A percentile compares a stretch with the other conserved stretches of the same genome.
Evolutionary conservation across 2,797 vertebrate genomes (phyloP).

Genomic region (Adrianichthys oophorus): DNA sequence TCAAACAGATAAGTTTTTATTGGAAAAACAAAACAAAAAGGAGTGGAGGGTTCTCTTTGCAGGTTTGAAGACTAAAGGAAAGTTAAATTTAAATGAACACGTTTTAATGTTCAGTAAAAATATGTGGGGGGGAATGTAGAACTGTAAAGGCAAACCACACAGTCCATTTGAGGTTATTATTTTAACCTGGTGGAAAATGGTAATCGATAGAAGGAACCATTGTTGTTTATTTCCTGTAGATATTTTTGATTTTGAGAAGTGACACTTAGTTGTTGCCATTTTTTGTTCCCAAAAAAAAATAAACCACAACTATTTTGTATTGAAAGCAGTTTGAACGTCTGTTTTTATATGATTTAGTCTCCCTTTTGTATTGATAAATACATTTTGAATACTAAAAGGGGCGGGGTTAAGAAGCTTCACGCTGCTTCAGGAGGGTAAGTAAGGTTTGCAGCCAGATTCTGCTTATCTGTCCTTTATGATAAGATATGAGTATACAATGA

Average conservation of each 20-base stretch:
- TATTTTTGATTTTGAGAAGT: slow-evolving; percentile 70
- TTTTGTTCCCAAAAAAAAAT: slow-evolving; percentile 77
- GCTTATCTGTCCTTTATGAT: no score
- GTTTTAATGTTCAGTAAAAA: slow-evolving; percentile 78
- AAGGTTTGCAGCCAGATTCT: no score
- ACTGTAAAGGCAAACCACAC: slow-evolving; percentile 33
- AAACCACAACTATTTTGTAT: slow-evolving; percentile 82
- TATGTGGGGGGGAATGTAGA: slow-evolving; percentile 32
- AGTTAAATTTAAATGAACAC: slow-evolving; percentile 75
- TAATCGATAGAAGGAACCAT: slow-evolving; percentile 62
- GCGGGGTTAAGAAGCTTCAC: no score
- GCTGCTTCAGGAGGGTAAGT: no score
- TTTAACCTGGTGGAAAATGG: slow-evolving; percentile 60
- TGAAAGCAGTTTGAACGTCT: slow-evolving; percentile 48
- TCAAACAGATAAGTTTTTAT: slow-evolving; percentile 61
- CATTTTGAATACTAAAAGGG: no score
- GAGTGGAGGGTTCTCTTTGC: slow-evolving; percentile 56
- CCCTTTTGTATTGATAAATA: not conserved
- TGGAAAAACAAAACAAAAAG: slow-evolving; percentile 14
- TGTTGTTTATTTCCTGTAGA: slow-evolving; percentile 74
- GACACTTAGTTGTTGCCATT: slow-evolving; percentile 79
- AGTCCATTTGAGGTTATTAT: slow-evolving; percentile 59
- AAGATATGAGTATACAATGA: no score
- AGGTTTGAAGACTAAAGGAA: slow-evolving; percentile 62
- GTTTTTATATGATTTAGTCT: slow-evolving; percentile 19